Conservation (phyloP, 53 echinoderm and acorn worm genomes). For the Crossaster papposus region DNA sequence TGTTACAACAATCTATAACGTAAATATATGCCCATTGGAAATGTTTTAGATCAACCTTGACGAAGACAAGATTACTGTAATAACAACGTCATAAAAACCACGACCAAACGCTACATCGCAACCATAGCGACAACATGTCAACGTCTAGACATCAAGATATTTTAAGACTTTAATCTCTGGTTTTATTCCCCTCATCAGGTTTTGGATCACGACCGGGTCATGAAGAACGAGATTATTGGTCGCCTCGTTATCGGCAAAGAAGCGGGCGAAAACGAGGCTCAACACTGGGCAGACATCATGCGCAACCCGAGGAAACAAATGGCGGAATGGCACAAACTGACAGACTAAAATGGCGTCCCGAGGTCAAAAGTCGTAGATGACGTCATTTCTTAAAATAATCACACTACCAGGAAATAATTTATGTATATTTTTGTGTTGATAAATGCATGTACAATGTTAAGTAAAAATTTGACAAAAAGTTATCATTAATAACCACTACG, state of each 20-base stretch:
- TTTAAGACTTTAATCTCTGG: neutral
- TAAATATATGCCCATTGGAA: too few relatives aligned
- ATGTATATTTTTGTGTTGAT: constrained; percentile 64
- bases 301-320: constrained; percentile 97
- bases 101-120: too few relatives aligned
- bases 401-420: constrained; percentile 23
- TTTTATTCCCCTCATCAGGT: constrained; percentile 49
- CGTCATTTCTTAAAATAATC: neutral
- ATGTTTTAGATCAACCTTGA: too few relatives aligned
- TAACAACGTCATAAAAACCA: too few relatives aligned
- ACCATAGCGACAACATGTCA: too few relatives aligned
- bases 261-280: constrained; percentile 74
- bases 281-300: constrained; percentile 96
- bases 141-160: too few relatives aligned
- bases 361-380: constrained; percentile 34
- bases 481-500: neutral
- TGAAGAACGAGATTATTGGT: constrained; percentile 99
- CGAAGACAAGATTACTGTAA: too few relatives aligned
- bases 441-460: neutral
- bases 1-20: too few relatives aligned
- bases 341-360: constrained; percentile 64
- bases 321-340: constrained; percentile 98
- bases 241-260: constrained; percentile 86
- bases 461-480: neutral
- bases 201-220: constrained; percentile 97